Conservation (phyloP, 2,113 vertebrate species). For the Heliornis fulica region DNA sequence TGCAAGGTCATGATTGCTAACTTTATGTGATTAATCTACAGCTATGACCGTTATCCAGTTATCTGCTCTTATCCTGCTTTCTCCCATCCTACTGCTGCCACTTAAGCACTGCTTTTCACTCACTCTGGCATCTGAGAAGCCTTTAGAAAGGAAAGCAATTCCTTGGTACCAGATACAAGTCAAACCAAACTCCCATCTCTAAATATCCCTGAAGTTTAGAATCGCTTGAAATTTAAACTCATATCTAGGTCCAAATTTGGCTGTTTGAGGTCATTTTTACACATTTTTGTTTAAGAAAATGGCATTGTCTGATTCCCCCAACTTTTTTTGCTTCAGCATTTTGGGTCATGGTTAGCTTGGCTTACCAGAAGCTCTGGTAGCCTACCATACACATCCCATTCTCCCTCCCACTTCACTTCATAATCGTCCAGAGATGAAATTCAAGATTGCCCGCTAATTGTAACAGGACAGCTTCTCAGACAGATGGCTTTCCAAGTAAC, state of each 20-base stretch:
- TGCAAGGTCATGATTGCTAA: neutral
- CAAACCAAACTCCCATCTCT: neutral
- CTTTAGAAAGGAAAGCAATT: neutral
- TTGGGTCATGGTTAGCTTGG: neutral
- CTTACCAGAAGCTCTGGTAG: neutral
- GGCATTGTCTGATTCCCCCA: neutral
- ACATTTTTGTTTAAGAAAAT: conserved; percentile 6
- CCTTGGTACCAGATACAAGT: neutral
- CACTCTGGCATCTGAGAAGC: neutral
- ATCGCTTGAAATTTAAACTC: neutral
- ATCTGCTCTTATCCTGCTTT: neutral
- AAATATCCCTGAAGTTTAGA: neutral
- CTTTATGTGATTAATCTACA: neutral
- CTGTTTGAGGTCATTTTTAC: neutral
- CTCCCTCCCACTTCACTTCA: neutral
- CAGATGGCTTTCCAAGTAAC: conserved; percentile 66
- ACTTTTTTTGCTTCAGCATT: neutral
- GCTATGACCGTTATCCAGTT: neutral
- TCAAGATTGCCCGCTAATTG: conserved; percentile 57
- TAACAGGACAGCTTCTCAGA: conserved; percentile 69
- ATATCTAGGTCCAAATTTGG: neutral
- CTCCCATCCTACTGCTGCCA: neutral
- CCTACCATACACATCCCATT: neutral
- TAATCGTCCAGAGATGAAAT: conserved; percentile 62
- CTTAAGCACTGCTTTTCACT: neutral